Evolutionary conservation across 2,888 invertebrate species (phyloP).

Genomic region (Orchesella flavescens): DNA sequence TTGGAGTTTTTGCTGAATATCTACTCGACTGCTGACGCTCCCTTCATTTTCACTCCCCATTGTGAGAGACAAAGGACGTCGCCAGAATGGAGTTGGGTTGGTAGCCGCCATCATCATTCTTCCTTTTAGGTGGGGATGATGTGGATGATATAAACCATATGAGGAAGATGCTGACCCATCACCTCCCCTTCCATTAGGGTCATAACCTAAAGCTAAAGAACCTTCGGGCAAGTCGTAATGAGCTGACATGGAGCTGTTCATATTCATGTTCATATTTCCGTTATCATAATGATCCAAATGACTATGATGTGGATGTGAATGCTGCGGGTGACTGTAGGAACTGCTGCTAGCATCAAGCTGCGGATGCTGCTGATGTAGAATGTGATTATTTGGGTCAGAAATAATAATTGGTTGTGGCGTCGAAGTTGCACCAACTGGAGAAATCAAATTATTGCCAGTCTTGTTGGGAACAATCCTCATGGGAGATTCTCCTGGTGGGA

Average conservation of each 20-base stretch:
- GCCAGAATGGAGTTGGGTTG: constrained; percentile 74
- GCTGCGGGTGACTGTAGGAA: not conserved
- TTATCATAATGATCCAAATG: constrained; percentile 33
- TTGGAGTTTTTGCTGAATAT: constrained; percentile 89
- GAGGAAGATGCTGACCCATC: constrained; percentile 27
- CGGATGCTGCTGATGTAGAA: too few relatives aligned
- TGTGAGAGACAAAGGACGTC: constrained; percentile 72
- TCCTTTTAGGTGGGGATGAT: constrained; percentile 40
- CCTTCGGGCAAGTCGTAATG: constrained; percentile 56
- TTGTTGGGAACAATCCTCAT: not conserved
- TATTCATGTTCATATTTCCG: not conserved
- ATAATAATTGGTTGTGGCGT: not conserved
- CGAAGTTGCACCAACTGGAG: not conserved
- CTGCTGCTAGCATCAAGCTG: not conserved
- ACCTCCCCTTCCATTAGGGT: not conserved
- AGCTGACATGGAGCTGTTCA: constrained; percentile 25
- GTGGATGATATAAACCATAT: constrained; percentile 14
- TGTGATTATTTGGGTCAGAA: constrained; percentile 6
- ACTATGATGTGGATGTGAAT: constrained; percentile 27
- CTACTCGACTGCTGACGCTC: constrained; percentile 84
- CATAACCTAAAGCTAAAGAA: not conserved
- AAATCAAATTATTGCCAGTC: not conserved
- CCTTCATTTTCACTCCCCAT: constrained; percentile 85
- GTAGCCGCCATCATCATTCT: constrained; percentile 67
- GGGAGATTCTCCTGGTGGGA: not conserved